Evolutionary conservation across 1,140 invertebrate genomes (phyloP).

Genomic region (Drosophila elegans): DNA sequence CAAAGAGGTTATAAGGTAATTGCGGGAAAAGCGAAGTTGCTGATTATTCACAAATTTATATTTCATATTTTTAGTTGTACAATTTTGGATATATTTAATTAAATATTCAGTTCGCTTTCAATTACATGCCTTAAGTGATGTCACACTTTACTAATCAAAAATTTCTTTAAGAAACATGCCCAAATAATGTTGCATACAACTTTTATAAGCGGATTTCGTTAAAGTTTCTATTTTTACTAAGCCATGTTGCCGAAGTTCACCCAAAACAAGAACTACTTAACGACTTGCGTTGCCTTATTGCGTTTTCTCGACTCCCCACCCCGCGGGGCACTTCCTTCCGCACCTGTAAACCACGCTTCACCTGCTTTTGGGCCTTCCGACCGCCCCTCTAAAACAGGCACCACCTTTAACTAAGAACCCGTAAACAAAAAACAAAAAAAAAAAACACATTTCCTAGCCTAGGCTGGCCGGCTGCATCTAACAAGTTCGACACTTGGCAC

Average conservation of each 20-base stretch:
- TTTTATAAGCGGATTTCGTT: constrained; percentile 33
- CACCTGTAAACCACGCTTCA: constrained; percentile 37
- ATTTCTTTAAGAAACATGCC: neutral
- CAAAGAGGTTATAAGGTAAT: constrained; percentile 21
- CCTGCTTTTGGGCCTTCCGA: constrained; percentile 30
- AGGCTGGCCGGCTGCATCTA: constrained; percentile 61
- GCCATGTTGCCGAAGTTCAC: constrained; percentile 43
- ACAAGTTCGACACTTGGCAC: constrained; percentile 79
- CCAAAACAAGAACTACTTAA: constrained; percentile 39
- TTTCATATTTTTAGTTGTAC: too few species aligned
- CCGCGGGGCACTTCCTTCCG: constrained; percentile 35
- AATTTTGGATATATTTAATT: too few species aligned
- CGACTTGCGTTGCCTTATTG: constrained; percentile 14
- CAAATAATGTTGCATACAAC: constrained; percentile 10
- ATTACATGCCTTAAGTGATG: neutral
- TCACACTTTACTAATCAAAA: constrained; percentile 3
- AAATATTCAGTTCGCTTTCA: too few species aligned
- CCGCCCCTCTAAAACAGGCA: constrained; percentile 12
- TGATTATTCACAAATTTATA: neutral
- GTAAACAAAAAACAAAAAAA: constrained; percentile 60
- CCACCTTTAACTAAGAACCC: constrained; percentile 33
- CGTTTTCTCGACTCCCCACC: neutral
- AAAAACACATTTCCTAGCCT: constrained; percentile 40
- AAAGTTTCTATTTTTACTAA: constrained; percentile 29
- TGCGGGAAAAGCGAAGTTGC: neutral